Conservation (phyloP, 2,113 vertebrate species). For the Hypomesus transpacificus region DNA sequence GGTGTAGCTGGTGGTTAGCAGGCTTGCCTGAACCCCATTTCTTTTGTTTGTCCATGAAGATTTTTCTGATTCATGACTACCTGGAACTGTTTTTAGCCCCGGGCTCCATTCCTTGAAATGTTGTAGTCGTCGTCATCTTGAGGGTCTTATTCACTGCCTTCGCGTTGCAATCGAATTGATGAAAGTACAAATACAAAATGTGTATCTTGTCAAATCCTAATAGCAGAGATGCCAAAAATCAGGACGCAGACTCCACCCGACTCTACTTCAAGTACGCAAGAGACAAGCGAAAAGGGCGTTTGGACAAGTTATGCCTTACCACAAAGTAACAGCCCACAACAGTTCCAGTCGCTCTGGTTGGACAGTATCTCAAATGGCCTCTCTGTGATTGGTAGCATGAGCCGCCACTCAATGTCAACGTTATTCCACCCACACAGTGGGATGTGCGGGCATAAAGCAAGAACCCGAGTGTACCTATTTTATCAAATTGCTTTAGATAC, state of each 20-base stretch:
- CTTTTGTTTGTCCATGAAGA: constrained; percentile 70
- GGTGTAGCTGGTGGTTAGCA: background rate
- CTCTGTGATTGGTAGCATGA: constrained; percentile 54
- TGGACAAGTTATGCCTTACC: constrained; percentile 59
- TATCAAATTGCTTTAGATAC: too few species aligned
- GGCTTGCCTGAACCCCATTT: constrained; percentile 53
- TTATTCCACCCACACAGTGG: background rate
- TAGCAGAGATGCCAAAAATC: constrained; percentile 46
- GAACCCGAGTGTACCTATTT: too few species aligned
- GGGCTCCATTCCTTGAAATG: constrained; percentile 89
- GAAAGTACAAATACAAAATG: constrained; percentile 33
- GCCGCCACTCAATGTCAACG: constrained; percentile 33
- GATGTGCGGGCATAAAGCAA: too few species aligned
- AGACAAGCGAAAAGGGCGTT: constrained; percentile 35
- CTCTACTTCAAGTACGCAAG: constrained; percentile 43
- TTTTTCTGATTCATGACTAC: constrained; percentile 66
- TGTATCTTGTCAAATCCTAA: constrained; percentile 27
- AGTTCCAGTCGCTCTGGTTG: constrained; percentile 56
- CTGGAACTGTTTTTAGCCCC: constrained; percentile 91
- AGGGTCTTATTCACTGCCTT: constrained; percentile 25
- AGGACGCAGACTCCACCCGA: constrained; percentile 69
- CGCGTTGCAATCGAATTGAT: constrained; percentile 19
- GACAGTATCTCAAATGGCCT: constrained; percentile 21
- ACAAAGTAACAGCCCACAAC: constrained; percentile 55
- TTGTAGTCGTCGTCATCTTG: constrained; percentile 94